Evolutionary conservation across 1,140 invertebrate species (phyloP), one percentile per base, ranked within the genome.

Genomic region (Drosophila burlai): DNA sequence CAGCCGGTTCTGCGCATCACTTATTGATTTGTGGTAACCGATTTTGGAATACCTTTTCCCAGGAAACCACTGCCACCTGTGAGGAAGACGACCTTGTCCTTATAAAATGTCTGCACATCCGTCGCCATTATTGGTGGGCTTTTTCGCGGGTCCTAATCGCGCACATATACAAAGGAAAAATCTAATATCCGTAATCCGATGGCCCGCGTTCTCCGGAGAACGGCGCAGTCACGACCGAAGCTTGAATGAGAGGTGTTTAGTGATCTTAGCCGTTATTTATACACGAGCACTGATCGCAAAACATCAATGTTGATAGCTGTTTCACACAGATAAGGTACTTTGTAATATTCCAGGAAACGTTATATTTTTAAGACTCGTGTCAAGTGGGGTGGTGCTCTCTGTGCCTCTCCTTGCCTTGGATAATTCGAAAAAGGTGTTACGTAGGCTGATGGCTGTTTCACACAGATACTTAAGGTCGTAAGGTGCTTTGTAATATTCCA

Each of bases 31-130:
- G 29, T 5, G 29, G 26, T 26, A 26, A 26, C 26, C 26, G 26
- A 29, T 7, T 29, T 15, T 1, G 26, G n/a, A 45, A 45, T 82
- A 94, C 94, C 95, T 94, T 97, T 97, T 3, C 96, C 96, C 80
- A 97, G 93, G 92, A 97, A 97, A 57, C 96, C 96, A 52, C 96
- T 96, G 10, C 94, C 95, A 18, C 95, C 95, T 1, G 95, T 96
- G 77, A 96, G 83, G 80, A 97, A 96, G 57, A 96, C 93, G 65
- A 92, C 93, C 86, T 95, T 94, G 55, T 94, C 92, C 55, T 94
- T 94, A 81, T 95, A 96, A 92, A 95, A 96, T n/a, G 89, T 71
- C 61, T 94, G 93, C 16, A 96, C 94, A 50, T 80, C 76, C 13
- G 87, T 68, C 21, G 57, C 49, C 83, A 79, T 81, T 72, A 36